Percentiles rank a stretch among this genome's conserved stretches.
These are phyloP conservation scores for Acanthiza pusilla DNA, from an alignment of 2,797 vertebrate genomes.

Conservation along the genomic window DNA sequence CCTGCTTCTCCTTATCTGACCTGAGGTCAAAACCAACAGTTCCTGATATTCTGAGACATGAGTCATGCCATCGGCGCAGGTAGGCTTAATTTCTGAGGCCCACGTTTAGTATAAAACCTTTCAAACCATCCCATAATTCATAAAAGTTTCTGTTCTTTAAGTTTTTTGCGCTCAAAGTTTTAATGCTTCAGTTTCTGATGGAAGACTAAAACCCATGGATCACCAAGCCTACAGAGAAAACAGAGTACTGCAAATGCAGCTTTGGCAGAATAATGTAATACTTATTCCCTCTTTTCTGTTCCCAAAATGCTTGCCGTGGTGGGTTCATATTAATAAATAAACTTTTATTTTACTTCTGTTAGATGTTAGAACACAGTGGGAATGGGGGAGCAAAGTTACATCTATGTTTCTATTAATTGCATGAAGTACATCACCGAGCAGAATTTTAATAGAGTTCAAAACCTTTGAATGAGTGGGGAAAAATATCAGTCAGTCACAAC, in stretches of 20 bases:
- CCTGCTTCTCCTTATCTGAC: background rate
- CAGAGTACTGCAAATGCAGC: background rate
- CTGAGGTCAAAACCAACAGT: background rate
- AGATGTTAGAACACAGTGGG: background rate
- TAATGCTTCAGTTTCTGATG: background rate
- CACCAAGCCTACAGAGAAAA: background rate
- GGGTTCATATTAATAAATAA: background rate
- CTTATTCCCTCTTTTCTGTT: background rate
- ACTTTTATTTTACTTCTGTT: background rate
- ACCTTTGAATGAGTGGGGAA: background rate
- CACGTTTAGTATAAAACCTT: background rate
- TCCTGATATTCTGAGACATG: background rate
- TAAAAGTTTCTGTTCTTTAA: background rate
- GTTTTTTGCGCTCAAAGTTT: background rate
- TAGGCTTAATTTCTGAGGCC: background rate
- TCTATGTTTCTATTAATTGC: background rate
- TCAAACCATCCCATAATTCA: background rate
- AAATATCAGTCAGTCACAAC: background rate
- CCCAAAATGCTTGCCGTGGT: background rate
- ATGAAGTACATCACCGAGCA: background rate
- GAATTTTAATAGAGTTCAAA: background rate
- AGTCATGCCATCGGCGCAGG: background rate
- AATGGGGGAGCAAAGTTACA: background rate
- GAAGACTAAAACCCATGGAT: background rate
- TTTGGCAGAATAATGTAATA: background rate